phyloP scores from a whole-genome alignment of 2,888 invertebrate species.

The Nephrotoma appendiculata region DNA sequence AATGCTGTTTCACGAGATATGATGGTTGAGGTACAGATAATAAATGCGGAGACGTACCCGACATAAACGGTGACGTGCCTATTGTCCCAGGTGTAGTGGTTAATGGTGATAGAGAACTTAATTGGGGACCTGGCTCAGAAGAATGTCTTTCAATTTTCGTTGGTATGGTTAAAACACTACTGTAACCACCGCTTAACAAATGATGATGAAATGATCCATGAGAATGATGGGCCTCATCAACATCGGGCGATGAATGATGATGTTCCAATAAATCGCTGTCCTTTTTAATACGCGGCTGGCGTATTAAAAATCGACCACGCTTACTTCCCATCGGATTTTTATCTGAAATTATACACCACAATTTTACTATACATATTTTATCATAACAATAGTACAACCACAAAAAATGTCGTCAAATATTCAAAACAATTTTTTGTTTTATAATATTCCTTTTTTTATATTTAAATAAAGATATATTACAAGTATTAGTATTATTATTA shows the following conservation, averaged over 20 bases:
- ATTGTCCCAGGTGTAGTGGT: constrained; percentile 5
- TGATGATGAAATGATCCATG: constrained; percentile 15
- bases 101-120: constrained; percentile 17
- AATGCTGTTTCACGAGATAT: constrained; percentile 49
- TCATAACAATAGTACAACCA: neutral
- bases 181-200: constrained; percentile 15
- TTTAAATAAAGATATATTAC: constrained; percentile 2
- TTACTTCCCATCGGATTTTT: constrained; percentile 36
- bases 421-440: neutral
- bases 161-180: constrained; percentile 33
- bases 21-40: constrained; percentile 40
- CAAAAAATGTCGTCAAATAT: neutral
- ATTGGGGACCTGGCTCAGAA: constrained; percentile 42
- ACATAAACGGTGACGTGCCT: constrained; percentile 21
- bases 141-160: constrained; percentile 41
- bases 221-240: constrained; percentile 23
- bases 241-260: constrained; percentile 25
- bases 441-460: neutral
- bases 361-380: neutral
- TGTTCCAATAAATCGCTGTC: constrained; percentile 38
- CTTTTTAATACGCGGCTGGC: constrained; percentile 51
- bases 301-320: constrained; percentile 46
- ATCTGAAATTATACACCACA: neutral
- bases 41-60: constrained; percentile 33
- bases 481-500: neutral